A percentile compares a stretch with the other conserved stretches of the same genome.
Evolutionary conservation across 2,797 vertebrate species (phyloP).

Genomic region (Martes flavigula): DNA sequence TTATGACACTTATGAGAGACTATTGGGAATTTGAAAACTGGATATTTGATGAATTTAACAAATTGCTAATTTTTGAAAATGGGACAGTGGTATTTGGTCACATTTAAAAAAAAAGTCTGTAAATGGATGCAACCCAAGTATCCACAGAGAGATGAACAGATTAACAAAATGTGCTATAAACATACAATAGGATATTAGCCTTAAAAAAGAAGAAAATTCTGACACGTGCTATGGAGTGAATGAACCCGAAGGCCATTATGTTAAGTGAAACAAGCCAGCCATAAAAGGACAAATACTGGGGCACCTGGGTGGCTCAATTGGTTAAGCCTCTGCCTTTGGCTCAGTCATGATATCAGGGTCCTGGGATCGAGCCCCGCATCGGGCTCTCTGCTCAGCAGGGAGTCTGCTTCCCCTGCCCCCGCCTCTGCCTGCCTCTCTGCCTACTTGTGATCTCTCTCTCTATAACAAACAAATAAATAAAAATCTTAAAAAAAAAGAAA

Average conservation of each 20-base stretch:
- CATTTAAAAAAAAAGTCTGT: background rate
- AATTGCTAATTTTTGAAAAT: conserved; percentile 7
- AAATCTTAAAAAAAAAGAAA: background rate
- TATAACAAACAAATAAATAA: background rate
- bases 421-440: no score
- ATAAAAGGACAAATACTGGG: background rate
- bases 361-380: background rate
- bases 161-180: background rate
- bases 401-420: background rate
- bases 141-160: background rate
- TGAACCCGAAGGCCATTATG: background rate
- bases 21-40: conserved; percentile 24
- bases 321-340: background rate
- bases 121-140: background rate
- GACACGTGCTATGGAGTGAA: background rate
- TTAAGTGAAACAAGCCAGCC: background rate
- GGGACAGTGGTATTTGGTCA: background rate
- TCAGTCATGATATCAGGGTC: background rate
- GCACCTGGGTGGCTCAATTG: background rate
- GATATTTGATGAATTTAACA: conserved; percentile 20
- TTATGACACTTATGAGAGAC: conserved; percentile 15
- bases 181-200: background rate
- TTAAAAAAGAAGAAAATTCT: conserved; percentile 25
- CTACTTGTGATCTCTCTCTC: background rate
- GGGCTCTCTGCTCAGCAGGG: background rate